Percentiles rank a stretch among this genome's conserved stretches.
Evolutionary conservation across 2,113 vertebrate genomes (phyloP).

Genomic region (Bombycilla garrulus): DNA sequence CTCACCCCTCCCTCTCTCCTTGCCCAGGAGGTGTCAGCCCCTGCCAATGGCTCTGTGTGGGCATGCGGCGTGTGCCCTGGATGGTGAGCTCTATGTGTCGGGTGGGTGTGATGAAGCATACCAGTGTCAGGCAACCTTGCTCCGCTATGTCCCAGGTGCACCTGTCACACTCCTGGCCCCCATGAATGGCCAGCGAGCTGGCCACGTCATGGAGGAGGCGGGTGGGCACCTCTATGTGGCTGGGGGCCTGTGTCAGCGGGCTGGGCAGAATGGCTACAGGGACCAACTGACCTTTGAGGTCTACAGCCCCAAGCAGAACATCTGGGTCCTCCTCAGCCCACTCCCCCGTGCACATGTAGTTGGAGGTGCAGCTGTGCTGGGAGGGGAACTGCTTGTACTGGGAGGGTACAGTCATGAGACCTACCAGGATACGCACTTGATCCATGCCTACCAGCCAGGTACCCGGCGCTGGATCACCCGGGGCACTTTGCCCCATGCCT

Average conservation of each 20-base stretch:
- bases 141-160: slow-evolving; percentile 65
- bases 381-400: slow-evolving; percentile 74
- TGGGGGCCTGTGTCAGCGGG: slow-evolving; percentile 65
- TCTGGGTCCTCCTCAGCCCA: slow-evolving; percentile 69
- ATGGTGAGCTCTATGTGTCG: slow-evolving; percentile 72
- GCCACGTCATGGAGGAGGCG: slow-evolving; percentile 75
- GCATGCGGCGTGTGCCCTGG: slow-evolving; percentile 70
- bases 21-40: slow-evolving; percentile 68
- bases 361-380: slow-evolving; percentile 68
- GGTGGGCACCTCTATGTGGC: slow-evolving; percentile 75
- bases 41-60: slow-evolving; percentile 74
- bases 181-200: slow-evolving; percentile 75
- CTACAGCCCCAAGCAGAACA: slow-evolving; percentile 66
- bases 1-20: not conserved
- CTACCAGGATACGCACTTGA: slow-evolving; percentile 72
- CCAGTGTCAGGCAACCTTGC: slow-evolving; percentile 60
- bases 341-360: slow-evolving; percentile 77
- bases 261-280: slow-evolving; percentile 42
- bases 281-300: slow-evolving; percentile 77
- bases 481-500: slow-evolving; percentile 71
- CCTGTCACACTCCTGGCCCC: slow-evolving; percentile 61
- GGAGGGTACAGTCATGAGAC: slow-evolving; percentile 80
- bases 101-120: slow-evolving; percentile 66
- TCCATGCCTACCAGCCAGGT: slow-evolving; percentile 74
- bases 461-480: slow-evolving; percentile 74